Conservation (phyloP, 1,140 invertebrate species). For the Ceratina japonica region DNA sequence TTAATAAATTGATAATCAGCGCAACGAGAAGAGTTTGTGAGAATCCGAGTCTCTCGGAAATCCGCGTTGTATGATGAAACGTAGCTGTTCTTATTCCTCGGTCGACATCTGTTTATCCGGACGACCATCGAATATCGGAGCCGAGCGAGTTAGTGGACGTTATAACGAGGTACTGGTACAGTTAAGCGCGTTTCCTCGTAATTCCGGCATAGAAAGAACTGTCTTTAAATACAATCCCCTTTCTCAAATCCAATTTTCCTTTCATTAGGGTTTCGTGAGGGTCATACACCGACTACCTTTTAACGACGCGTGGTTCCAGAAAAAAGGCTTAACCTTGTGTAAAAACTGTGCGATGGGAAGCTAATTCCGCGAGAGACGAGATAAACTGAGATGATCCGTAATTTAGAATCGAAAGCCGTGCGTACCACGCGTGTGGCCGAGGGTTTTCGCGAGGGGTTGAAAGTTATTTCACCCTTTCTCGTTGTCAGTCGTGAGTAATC, state of each 20-base stretch:
- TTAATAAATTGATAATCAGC: conserved; percentile 79
- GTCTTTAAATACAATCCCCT: too few species aligned
- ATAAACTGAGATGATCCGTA: not conserved
- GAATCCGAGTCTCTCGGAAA: conserved; percentile 71
- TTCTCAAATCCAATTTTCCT: too few species aligned
- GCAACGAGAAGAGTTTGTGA: conserved; percentile 64
- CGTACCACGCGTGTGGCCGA: not conserved
- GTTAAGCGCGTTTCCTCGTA: too few species aligned
- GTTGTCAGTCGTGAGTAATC: conserved; percentile 72
- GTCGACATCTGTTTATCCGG: conserved; percentile 29
- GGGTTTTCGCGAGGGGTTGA: not conserved
- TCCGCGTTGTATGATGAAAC: conserved; percentile 68
- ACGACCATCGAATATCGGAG: not conserved
- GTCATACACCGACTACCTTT: too few species aligned
- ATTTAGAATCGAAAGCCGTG: not conserved
- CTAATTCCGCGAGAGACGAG: conserved; percentile 18
- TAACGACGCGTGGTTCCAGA: not conserved
- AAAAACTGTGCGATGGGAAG: conserved; percentile 2
- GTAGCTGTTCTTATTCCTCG: conserved; percentile 68
- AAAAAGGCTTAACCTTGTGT: conserved; percentile 17
- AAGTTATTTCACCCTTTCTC: conserved; percentile 62
- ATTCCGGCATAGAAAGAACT: too few species aligned
- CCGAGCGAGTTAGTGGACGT: not conserved
- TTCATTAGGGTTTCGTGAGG: too few species aligned
- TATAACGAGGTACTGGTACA: not conserved